Evolutionary conservation across 2,888 invertebrate species (phyloP).

Genomic region (Polyommatus icarus): DNA sequence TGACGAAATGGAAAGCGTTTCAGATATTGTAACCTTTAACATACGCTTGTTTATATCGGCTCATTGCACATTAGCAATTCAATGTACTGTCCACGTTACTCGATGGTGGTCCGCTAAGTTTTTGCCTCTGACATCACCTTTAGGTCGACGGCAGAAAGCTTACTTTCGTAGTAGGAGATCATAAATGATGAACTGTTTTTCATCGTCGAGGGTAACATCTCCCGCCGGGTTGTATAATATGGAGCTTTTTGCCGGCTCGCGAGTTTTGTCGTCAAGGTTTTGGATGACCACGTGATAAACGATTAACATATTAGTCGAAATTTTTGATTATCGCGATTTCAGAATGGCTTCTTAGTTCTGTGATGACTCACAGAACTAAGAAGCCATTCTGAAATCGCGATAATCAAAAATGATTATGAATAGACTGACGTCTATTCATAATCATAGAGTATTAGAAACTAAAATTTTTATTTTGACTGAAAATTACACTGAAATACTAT

Average conservation of each 20-base stretch:
- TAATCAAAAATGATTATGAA: no score
- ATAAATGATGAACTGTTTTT: background rate
- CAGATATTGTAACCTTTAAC: background rate
- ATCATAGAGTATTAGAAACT: no score
- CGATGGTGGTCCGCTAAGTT: background rate
- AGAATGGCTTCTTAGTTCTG: background rate
- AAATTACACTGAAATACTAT: background rate
- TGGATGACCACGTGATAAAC: background rate
- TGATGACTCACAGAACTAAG: no score
- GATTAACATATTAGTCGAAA: background rate
- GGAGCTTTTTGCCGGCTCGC: background rate
- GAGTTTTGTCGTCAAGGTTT: background rate
- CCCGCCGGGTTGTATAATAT: background rate
- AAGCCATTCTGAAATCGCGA: no score
- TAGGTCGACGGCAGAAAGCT: background rate
- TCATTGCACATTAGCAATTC: slow-evolving; percentile 6
- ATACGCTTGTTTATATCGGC: background rate
- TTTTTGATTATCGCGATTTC: background rate
- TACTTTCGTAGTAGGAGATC: background rate
- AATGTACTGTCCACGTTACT: slow-evolving; percentile 11
- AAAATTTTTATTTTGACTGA: no score
- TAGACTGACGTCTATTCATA: no score
- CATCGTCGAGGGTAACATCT: background rate
- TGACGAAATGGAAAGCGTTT: background rate
- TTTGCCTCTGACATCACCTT: background rate